Conservation (phyloP, 2,888 invertebrate species). For the Tiphia femorata region DNA sequence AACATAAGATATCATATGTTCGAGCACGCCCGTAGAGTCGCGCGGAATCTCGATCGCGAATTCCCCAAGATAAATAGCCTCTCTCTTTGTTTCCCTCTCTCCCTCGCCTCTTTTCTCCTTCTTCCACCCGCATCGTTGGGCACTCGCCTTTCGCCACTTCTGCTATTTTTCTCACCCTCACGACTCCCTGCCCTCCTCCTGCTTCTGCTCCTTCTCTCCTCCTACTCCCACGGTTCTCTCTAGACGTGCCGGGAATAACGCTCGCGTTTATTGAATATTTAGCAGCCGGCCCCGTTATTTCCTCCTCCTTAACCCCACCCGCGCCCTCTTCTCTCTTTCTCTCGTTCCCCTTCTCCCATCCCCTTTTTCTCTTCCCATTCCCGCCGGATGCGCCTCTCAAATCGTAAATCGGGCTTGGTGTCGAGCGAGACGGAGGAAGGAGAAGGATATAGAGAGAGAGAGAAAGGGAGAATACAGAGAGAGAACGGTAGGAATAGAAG, state of each 20-base stretch:
- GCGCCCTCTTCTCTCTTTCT: slow-evolving; percentile 6
- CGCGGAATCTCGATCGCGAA: slow-evolving; percentile 31
- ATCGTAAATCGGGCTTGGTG: slow-evolving; percentile 58
- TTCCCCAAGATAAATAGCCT: slow-evolving; percentile 35
- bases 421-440: slow-evolving; percentile 14
- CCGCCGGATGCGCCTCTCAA: slow-evolving; percentile 52
- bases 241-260: slow-evolving; percentile 67
- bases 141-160: slow-evolving; percentile 4
- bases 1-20: slow-evolving; percentile 7
- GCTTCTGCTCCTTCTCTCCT: slow-evolving; percentile 19
- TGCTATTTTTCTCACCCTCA: slow-evolving; percentile 10
- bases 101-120: slow-evolving; percentile 9
- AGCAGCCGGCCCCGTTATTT: slow-evolving; percentile 52
- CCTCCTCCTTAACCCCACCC: slow-evolving; percentile 19
- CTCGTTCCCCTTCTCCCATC: slow-evolving; percentile 2
- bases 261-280: slow-evolving; percentile 68
- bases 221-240: slow-evolving; percentile 32
- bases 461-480: neutral
- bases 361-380: slow-evolving; percentile 27
- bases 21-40: neutral
- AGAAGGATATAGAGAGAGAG: slow-evolving; percentile 19
- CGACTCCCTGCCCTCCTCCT: slow-evolving; percentile 21
- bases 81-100: slow-evolving; percentile 1
- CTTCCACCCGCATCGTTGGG: neutral
- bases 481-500: slow-evolving; percentile 7